phyloP scores from a whole-genome alignment of 2,113 vertebrate genomes.

The Colistium nudipinnis region DNA sequence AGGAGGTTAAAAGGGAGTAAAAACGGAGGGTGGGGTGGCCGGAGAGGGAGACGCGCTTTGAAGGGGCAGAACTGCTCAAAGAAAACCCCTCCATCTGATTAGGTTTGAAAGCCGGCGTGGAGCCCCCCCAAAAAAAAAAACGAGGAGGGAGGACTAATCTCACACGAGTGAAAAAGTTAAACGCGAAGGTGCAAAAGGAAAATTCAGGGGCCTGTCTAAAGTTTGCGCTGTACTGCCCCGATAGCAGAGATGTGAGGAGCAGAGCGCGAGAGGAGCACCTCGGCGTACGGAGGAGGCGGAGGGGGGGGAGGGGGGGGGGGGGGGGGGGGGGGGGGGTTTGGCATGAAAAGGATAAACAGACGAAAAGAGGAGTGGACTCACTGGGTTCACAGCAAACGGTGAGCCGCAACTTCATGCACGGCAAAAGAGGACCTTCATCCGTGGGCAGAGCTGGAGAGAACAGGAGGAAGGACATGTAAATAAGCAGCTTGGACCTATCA shows the following conservation, averaged over 20 bases:
- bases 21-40: background rate
- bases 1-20: constrained; percentile 1
- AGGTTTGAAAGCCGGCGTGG: constrained; percentile 24
- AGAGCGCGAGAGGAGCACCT: constrained; percentile 49
- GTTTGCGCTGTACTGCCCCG: constrained; percentile 5
- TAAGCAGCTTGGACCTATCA: constrained; percentile 31
- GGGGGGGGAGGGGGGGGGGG: too few relatives aligned
- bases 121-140: too few relatives aligned
- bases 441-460: constrained; percentile 74
- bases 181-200: too few relatives aligned
- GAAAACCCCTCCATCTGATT: constrained; percentile 45
- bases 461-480: constrained; percentile 35
- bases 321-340: too few relatives aligned
- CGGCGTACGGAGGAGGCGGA: constrained; percentile 47
- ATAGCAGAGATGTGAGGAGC: constrained; percentile 52
- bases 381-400: constrained; percentile 80
- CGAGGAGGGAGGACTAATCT: too few relatives aligned
- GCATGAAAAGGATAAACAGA: constrained; percentile 61
- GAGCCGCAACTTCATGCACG: constrained; percentile 83
- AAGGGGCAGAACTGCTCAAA: constrained; percentile 30
- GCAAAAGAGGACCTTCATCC: constrained; percentile 80
- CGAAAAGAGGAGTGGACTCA: constrained; percentile 76
- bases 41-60: constrained; percentile 1
- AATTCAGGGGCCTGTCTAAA: too few relatives aligned
- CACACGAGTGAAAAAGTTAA: too few relatives aligned